Evolutionary conservation across 92 coral and sea anemone genomes (phyloP).

Genomic region (Epizoanthus ramosus): DNA sequence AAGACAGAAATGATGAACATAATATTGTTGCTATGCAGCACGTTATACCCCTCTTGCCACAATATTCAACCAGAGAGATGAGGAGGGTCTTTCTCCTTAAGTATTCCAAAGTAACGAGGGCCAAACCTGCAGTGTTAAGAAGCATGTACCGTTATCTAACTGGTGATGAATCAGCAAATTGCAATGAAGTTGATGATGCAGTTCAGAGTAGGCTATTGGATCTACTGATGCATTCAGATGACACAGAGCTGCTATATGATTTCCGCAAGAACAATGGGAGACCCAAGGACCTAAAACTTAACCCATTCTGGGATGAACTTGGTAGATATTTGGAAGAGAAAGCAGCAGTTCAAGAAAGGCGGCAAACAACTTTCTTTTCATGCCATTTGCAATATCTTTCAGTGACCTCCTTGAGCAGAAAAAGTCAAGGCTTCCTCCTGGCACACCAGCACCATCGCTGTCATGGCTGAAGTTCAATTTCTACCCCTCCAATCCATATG

Average conservation of each 20-base stretch:
- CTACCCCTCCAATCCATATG: conserved; percentile 4
- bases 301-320: conserved; percentile 32
- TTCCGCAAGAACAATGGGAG: conserved; percentile 23
- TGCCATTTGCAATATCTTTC: conserved; percentile 1
- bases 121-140: conserved; percentile 14
- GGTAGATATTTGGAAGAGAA: conserved; percentile 14
- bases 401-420: conserved; percentile 11
- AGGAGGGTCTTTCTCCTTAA: neutral
- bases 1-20: neutral
- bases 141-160: conserved; percentile 18
- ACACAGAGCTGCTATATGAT: conserved; percentile 1
- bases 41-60: neutral
- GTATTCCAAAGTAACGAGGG: neutral
- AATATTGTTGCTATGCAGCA: neutral
- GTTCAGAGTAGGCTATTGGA: neutral
- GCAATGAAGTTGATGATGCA: conserved; percentile 4
- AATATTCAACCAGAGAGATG: neutral
- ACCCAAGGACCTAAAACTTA: conserved; percentile 16
- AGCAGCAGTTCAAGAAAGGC: conserved; percentile 15
- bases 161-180: conserved; percentile 18
- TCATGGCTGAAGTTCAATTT: conserved; percentile 30
- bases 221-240: neutral
- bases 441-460: conserved; percentile 11
- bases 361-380: conserved; percentile 2
- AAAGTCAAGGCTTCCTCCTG: neutral